Base-by-base conservation (phyloP, 2,113 vertebrate species). In the Peucedramus taeniatus region DNA sequence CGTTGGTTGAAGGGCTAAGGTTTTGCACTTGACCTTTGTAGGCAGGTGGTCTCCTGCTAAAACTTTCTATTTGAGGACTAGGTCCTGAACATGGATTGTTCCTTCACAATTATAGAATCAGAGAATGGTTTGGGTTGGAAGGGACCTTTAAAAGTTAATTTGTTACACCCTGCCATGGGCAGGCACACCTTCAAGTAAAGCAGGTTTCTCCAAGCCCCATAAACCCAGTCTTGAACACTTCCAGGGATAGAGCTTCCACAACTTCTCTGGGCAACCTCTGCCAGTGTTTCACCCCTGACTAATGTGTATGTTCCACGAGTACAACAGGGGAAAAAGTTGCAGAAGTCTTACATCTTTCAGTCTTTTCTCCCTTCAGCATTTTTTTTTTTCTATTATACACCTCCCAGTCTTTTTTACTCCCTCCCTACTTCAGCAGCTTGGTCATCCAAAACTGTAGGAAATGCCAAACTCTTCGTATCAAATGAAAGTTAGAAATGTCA, bases 241-340 rank as follows among this genome's bases (percentile, higher is more conserved):
- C 14, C 30, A 61, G n/a, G n/a, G 21, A 35, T 54, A 56, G 40
- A 4, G 2, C 10, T 27, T 15, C 21, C 31, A 56, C 3, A 63
- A 0, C 14, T 49, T 69, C 47, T 49, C 15, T 18, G 21, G n/a
- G 53, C 6, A 68, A 3, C 5, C 7, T 60, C 9, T 27, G 1
- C 21, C n/a, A 15, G 2, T 16, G 30, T 40, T 21, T 53, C 70
- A 31, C 30, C 19, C 5, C 11, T 70, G n/a, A 15, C 15, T 71
- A 24, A 14, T 2, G 19, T 31, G 13, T 11, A 22, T 19, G 11
- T 22, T 66, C 13, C 20, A 26, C 3, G 1, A 35, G 28, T 51
- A 60, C 8, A 53, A 15, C 10, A 53, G 35, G 35, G 9, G 4
- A 6, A 64, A 83, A 76, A 14, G 12, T 5, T 9, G 18, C 18